Evolutionary conservation across 1,140 invertebrate species (phyloP).

Genomic region (Alviniconcha marisindica): DNA sequence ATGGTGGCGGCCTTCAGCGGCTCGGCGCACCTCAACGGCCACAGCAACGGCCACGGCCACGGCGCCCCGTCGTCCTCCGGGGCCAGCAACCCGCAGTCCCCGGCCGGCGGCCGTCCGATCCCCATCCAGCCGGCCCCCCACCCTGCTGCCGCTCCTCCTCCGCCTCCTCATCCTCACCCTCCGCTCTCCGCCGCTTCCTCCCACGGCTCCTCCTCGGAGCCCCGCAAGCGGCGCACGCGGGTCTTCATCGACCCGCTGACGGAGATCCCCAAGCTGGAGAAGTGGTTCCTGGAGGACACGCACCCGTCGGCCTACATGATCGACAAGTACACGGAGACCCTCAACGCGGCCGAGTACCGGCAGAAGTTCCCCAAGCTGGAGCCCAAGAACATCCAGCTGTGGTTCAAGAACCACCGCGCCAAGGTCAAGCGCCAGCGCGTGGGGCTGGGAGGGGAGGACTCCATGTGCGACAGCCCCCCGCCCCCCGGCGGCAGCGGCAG

Average conservation of each 20-base stretch:
- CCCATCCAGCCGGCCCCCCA: conserved; percentile 42
- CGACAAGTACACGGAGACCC: conserved; percentile 96
- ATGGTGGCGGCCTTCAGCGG: conserved; percentile 32
- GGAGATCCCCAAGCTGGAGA: conserved; percentile 96
- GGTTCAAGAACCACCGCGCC: conserved; percentile 92
- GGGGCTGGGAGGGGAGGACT: conserved; percentile 8
- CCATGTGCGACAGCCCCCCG: conserved; percentile 19
- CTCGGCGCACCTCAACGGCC: conserved; percentile 43
- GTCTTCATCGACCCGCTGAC: conserved; percentile 99
- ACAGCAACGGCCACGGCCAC: conserved; percentile 48
- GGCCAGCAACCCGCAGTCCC: conserved; percentile 41
- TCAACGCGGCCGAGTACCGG: conserved; percentile 92
- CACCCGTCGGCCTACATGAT: conserved; percentile 98
- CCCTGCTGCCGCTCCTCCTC: no score
- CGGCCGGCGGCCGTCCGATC: conserved; percentile 24
- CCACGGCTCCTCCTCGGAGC: conserved; percentile 41
- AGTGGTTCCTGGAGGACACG: conserved; percentile 98
- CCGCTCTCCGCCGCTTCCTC: conserved; percentile 45
- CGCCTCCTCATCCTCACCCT: conserved; percentile 31
- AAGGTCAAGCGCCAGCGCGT: conserved; percentile 90
- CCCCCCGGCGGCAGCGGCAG: conserved; percentile 4
- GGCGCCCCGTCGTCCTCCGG: conserved; percentile 48
- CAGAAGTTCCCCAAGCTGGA: conserved; percentile 97
- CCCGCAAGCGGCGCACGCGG: conserved; percentile 88
- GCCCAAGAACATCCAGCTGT: conserved; percentile 98